Base-by-base conservation (phyloP, 2,888 invertebrate species). In the Xanthia togata region DNA sequence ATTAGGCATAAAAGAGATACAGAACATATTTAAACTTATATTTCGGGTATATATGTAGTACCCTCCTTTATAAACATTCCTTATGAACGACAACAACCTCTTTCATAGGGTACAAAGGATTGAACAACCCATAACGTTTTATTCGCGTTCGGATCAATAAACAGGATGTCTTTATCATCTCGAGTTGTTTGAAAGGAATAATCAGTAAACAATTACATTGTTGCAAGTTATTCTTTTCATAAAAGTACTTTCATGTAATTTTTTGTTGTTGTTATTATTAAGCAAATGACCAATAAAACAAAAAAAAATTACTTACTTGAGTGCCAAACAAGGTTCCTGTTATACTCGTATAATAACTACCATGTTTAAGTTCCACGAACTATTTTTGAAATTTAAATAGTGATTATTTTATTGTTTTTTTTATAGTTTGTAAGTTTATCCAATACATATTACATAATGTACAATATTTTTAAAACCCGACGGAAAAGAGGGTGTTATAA, bases 41-140 rank as follows among this genome's bases (percentile, higher is more conserved):
- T 76, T 64, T 70, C 57, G 41, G 35, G 23, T 41, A 5, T 17
- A 38, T 55, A n/a, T n/a, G n/a, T n/a, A 75, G 38, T 63, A 60
- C 60, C 50, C n/a, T 64, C 63, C 71, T 44, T 73, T 55, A 78
- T 50, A 77, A 82, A 74, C 60, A 73, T 77, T 53, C 26, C 57
- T 73, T 73, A 64, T 55, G 60, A 73, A 60, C 20, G 23, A 23
- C 60, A 17, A 73, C 64, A 70, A 65, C 64, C 50, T 69, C 57
- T 38, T 63, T 17, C 17, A 59, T 23, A 8, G 41, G 4, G 4
- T 60, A 57, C 38, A 65, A 65, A 79, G 60, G 60, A 53, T 69
- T 53, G 20, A 76, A 68, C 47, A 26, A 35, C 38, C 57, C 26
- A 70, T 67, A 57, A 62, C 12, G 73, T 81, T 70, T 81, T 77